phyloP scores from a whole-genome alignment of 2,797 vertebrate genomes.

The Melanotaenia pygmaea region DNA sequence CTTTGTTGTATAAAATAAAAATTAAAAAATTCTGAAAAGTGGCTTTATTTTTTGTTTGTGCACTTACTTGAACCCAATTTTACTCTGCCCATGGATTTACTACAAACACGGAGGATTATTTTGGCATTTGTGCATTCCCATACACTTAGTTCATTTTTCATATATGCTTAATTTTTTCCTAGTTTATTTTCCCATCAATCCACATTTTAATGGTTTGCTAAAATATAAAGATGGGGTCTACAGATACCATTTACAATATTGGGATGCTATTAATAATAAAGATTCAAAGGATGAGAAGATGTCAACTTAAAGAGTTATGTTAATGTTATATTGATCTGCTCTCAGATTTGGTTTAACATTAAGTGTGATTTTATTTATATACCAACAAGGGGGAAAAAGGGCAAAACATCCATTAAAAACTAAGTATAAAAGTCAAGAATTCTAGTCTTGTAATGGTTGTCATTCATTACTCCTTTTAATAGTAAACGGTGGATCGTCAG shows the following conservation, averaged over 20 bases:
- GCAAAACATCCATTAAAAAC: neutral
- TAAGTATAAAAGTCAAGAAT: conserved; percentile 11
- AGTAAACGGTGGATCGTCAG: conserved; percentile 2
- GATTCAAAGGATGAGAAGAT: neutral
- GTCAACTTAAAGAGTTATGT: neutral
- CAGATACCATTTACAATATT: neutral
- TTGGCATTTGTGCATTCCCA: neutral
- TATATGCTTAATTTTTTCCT: neutral
- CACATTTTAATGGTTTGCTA: neutral
- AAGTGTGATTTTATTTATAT: neutral
- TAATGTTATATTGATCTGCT: neutral
- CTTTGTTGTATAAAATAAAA: neutral
- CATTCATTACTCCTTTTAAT: neutral
- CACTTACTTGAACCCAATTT: conserved; percentile 7
- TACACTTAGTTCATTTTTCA: neutral
- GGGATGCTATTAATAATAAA: neutral
- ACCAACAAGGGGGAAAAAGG: conserved; percentile 8
- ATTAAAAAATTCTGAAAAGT: neutral
- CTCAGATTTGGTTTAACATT: neutral
- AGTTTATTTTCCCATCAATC: neutral
- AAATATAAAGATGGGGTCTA: neutral
- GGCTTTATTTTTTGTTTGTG: neutral
- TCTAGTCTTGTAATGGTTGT: neutral
- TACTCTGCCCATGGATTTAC: neutral
- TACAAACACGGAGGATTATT: neutral